Base-by-base conservation (phyloP, 2,113 vertebrate genomes). In the Saguinus imperator region DNA sequence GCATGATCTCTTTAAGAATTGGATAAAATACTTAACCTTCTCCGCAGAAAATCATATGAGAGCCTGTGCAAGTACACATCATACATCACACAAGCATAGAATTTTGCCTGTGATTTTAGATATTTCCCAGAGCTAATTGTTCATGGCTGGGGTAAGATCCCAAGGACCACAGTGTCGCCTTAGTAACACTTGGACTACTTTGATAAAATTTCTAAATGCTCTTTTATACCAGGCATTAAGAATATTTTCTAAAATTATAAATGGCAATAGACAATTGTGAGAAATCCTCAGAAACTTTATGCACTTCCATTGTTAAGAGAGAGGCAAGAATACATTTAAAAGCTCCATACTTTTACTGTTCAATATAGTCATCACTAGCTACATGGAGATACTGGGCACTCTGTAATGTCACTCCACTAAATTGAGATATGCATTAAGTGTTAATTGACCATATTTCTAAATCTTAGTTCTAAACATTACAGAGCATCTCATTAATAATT, bases 241-340 rank as follows among this genome's bases (percentile, higher is more conserved):
- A 37, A 92, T 52, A 58, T 12, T 35, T 86, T 93, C 40, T 64
- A 85, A 82, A 25, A 94, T 37, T 84, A 81, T 68, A 86, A 94
- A 75, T 73, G 18, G 4, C 21, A 92, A 70, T 20, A 66, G 58
- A 72, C 3, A 84, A 80, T 86, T 75, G 27, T 89, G 25, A 55
- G 32, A 95, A 96, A 55, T 75, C 5, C 20, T 64, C 18, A 68
- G 21, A 97, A 94, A 83, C 17, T 48, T 1, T 70, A 14, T 58
- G 12, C 7, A 25, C 12, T 66, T 77, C 9, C 32, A 48, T 48
- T 93, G 86, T 50, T 50, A 83, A 9, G 81, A 48, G 5, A 64
- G 1, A 61, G 17, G 17, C 45, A 94, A 45, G 20, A 88, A 79
- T 29, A 58, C 7, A 29, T 64, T 82, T 6, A 1, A 35, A 80